phyloP scores from a whole-genome alignment of 2,113 vertebrate genomes.

The Pelusios castaneus region DNA sequence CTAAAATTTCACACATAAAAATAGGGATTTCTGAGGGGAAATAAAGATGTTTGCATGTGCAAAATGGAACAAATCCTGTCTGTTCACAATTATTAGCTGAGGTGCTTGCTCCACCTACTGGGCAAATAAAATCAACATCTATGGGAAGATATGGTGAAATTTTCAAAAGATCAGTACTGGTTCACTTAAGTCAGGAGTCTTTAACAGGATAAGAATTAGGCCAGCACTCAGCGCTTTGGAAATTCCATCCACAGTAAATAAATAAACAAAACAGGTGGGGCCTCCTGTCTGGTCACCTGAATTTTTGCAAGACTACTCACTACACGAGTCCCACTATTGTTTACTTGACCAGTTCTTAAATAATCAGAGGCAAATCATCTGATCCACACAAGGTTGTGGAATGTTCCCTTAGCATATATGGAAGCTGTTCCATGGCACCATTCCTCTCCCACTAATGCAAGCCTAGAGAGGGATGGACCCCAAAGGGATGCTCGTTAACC shows the following conservation, averaged over 20 bases:
- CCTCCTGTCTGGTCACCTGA: accelerated
- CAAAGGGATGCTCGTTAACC: neutral
- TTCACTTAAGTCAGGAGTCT: neutral
- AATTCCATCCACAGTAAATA: accelerated
- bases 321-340: accelerated
- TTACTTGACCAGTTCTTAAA: neutral
- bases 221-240: neutral
- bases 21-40: neutral
- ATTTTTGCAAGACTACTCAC: accelerated
- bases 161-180: neutral
- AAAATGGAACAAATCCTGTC: neutral
- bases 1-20: neutral
- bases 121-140: neutral
- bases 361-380: accelerated
- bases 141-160: accelerated
- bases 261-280: neutral
- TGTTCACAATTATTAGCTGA: neutral
- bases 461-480: neutral
- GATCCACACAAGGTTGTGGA: neutral
- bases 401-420: too few relatives aligned
- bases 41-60: accelerated
- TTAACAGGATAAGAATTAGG: neutral
- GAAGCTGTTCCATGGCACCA: neutral
- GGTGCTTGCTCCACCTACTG: conserved; percentile 61
- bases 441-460: neutral